A percentile compares a stretch with the other conserved stretches of the same genome.
Conservation (phyloP, 2,113 vertebrate genomes). For the Cyprinus carpio region DNA sequence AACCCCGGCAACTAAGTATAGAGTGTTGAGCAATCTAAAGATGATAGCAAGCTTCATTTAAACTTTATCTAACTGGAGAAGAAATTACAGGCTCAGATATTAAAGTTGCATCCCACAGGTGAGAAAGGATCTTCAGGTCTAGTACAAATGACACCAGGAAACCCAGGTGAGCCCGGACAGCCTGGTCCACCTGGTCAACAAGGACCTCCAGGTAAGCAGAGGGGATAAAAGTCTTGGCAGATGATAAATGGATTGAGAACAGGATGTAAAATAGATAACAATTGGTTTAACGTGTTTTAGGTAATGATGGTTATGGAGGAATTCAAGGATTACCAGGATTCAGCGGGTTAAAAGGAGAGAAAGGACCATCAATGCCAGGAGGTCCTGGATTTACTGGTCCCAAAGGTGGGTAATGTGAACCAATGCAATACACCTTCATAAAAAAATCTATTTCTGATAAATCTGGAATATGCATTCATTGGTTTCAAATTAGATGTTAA, state of each 20-base stretch:
- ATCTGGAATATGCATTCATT: background rate
- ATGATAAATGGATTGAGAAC: background rate
- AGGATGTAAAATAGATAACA: background rate
- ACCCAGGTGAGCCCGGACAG: constrained; percentile 67
- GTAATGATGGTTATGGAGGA: constrained; percentile 61
- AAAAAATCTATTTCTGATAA: background rate
- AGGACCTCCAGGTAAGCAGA: constrained; percentile 65
- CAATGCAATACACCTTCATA: background rate
- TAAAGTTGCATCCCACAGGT: constrained; percentile 59
- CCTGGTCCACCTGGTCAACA: constrained; percentile 64
- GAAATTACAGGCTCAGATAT: background rate
- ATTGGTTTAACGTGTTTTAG: constrained; percentile 51
- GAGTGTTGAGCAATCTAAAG: background rate
- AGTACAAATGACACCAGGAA: constrained; percentile 56
- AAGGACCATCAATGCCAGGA: constrained; percentile 65
- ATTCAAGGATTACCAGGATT: constrained; percentile 61
- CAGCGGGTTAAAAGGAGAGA: constrained; percentile 64
- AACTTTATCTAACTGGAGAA: background rate
- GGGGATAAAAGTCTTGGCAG: background rate
- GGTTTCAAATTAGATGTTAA: background rate
- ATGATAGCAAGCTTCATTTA: background rate
- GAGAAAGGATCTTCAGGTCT: constrained; percentile 68
- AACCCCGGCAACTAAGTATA: background rate
- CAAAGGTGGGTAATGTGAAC: constrained; percentile 64
- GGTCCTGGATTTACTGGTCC: constrained; percentile 64